A percentile compares a stretch with the other conserved stretches of the same genome.
phyloP scores from a whole-genome alignment of 2,113 vertebrate genomes.

The Machaerirhynchus nigripectus region DNA sequence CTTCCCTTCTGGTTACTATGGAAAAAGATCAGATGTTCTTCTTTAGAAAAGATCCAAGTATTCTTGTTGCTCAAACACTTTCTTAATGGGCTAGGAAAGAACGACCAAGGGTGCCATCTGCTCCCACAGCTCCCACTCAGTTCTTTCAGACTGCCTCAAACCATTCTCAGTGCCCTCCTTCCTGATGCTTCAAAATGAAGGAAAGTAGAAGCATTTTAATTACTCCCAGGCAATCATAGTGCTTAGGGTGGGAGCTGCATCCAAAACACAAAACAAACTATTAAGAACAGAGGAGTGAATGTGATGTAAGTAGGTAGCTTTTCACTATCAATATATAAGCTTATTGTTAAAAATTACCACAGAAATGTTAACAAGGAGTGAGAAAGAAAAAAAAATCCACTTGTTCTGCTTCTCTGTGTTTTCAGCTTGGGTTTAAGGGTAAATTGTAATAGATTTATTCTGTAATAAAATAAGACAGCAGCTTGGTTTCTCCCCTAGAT shows the following conservation, averaged over 20 bases:
- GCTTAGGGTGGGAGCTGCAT: neutral
- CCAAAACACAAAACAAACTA: neutral
- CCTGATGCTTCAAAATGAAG: slow-evolving; percentile 43
- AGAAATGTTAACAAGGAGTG: neutral
- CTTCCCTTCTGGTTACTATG: neutral
- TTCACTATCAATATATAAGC: neutral
- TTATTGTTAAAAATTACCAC: neutral
- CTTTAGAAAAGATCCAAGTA: neutral
- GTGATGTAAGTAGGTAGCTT: neutral
- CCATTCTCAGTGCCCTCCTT: slow-evolving; percentile 1
- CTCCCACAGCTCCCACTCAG: slow-evolving; percentile 23
- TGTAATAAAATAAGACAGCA: neutral
- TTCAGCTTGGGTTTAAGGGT: neutral
- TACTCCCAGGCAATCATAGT: slow-evolving; percentile 1
- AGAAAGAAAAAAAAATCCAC: neutral
- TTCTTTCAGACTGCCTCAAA: slow-evolving; percentile 54
- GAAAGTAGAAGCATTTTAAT: slow-evolving; percentile 29
- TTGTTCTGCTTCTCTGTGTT: neutral
- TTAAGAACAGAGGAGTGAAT: neutral
- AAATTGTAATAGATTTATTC: neutral
- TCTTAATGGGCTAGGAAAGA: slow-evolving; percentile 54
- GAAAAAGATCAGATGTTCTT: slow-evolving; percentile 8
- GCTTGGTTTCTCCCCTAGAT: neutral
- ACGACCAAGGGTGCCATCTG: slow-evolving; percentile 16
- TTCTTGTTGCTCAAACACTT: slow-evolving; percentile 19